Evolutionary conservation across 2,888 invertebrate genomes (phyloP), one percentile per base, ranked within the genome.

Genomic region (Artemia sinica): DNA sequence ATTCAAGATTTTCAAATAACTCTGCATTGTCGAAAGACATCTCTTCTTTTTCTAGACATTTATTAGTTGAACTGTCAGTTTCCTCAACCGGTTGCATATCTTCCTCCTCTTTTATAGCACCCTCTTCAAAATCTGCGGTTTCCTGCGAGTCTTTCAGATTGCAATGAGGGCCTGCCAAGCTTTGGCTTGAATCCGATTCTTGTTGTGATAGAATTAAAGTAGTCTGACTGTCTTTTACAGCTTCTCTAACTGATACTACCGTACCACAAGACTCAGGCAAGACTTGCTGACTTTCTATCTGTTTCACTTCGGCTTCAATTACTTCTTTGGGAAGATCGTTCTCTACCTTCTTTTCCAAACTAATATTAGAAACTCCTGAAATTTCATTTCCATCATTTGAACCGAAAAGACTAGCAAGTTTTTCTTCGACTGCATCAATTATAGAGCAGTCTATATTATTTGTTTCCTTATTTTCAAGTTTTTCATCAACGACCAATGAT

Each of bases 331-430:
- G 28, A 9, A 18, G n/a, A 28, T 58, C 63, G 9, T 28, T 58
- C 28, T n/a, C 14, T 9, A 58, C 28, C n/a, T 28, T 58, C 12
- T 28, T n/a, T 10, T 58, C 63, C n/a, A 8, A 10, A 9, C 63
- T 10, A n/a, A 58, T 8, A 58, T 10, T 58, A 18, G n/a, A 18
- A n/a, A 58, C n/a, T 41, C 5, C 41, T 41, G 41, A 41, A 28
- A 9, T 58, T 58, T 58, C 63, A 58, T 58, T 28, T 28, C n/a
- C n/a, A 10, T n/a, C n/a, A 28, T 8, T 10, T 8, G 63, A 58
- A n/a, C 63, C 63, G 10, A 58, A 58, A n/a, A 58, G 28, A 28
- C 63, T 58, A 8, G 63, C 63, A n/a, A 58, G 28, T 58, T 58
- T 58, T 58, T 58, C 63, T 10, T 58, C 63, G 14, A 58, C 63